These are phyloP conservation scores for Tetragonula clypearis DNA, from an alignment of 1,140 invertebrate genomes.

Conservation along the genomic window DNA sequence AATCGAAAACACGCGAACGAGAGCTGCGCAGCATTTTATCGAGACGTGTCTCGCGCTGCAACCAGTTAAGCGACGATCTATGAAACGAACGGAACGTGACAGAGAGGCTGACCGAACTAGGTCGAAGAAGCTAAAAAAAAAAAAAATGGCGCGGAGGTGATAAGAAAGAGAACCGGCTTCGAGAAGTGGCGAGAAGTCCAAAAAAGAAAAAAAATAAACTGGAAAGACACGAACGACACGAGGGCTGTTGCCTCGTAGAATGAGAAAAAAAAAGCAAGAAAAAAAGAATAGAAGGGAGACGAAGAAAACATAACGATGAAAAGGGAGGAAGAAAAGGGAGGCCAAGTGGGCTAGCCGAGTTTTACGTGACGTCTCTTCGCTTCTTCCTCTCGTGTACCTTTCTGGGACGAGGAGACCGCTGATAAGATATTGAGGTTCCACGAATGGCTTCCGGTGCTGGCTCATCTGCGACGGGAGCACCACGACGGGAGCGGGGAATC, in stretches of 20 bases:
- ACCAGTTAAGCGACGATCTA: constrained; percentile 18
- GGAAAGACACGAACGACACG: not conserved
- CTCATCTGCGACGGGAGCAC: constrained; percentile 36
- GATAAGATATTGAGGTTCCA: constrained; percentile 45
- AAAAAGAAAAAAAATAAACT: constrained; percentile 1
- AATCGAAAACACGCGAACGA: not conserved
- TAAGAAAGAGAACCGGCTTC: constrained; percentile 21
- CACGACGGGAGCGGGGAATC: not conserved
- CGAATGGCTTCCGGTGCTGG: constrained; percentile 38
- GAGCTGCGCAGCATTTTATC: not conserved
- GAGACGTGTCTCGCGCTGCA: not conserved
- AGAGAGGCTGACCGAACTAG: not conserved
- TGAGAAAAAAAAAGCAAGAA: no score
- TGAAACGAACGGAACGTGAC: constrained; percentile 33
- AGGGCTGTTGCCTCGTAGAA: not conserved
- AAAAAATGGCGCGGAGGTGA: constrained; percentile 30
- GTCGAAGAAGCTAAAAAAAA: constrained; percentile 20
- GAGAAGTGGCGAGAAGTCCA: not conserved
- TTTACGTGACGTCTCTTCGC: no score
- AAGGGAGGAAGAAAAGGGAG: not conserved
- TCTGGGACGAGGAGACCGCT: constrained; percentile 15
- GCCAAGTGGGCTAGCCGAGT: constrained; percentile 3
- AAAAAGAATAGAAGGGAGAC: not conserved
- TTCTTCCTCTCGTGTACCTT: constrained; percentile 12
- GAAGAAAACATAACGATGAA: not conserved